A percentile compares a stretch with the other conserved stretches of the same genome.
These are phyloP conservation scores for Rostratula benghalensis DNA, from an alignment of 2,113 vertebrate species.

Conservation along the genomic window DNA sequence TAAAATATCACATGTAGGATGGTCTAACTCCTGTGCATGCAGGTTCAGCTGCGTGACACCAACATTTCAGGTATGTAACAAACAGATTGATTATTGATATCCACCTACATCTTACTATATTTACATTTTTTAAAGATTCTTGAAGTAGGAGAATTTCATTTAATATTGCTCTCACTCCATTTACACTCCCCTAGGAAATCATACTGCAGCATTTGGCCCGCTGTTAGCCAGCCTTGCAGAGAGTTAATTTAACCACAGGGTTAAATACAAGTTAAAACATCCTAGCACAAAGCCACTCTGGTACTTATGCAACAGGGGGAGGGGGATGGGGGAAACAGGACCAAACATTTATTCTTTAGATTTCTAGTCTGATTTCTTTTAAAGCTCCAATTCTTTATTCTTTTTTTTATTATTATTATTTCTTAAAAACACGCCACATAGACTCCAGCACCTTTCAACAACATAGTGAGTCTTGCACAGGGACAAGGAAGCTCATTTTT, in stretches of 20 bases:
- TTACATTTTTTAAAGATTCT: accelerated
- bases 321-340: accelerated
- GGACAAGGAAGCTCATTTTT: not conserved
- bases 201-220: not conserved
- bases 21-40: accelerated
- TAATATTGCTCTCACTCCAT: not conserved
- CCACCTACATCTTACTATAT: too few species aligned
- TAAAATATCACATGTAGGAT: accelerated
- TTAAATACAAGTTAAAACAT: not conserved
- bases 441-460: conserved; percentile 18
- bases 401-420: too few species aligned
- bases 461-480: not conserved
- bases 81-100: too few species aligned
- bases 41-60: too few species aligned
- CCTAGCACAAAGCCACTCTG: not conserved
- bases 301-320: accelerated
- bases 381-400: not conserved
- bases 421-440: not conserved
- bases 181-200: not conserved
- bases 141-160: not conserved
- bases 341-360: not conserved
- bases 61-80: not conserved
- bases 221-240: not conserved
- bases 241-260: not conserved
- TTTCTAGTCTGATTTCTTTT: not conserved